Conservation (phyloP, 2,797 vertebrate species). For the Cossypha caffra region DNA sequence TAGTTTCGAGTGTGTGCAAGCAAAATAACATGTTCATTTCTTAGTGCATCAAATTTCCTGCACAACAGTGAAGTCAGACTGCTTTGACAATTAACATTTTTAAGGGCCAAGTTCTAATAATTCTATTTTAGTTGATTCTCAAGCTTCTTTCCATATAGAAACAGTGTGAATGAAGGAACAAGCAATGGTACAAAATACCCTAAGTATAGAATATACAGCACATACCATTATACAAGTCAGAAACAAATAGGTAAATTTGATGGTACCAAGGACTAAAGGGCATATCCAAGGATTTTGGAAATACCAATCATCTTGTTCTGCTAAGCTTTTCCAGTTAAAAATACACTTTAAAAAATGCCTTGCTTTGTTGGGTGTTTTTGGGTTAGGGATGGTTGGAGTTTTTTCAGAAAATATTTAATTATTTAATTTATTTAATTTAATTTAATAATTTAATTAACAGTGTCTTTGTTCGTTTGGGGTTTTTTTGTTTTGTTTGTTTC, state of each 20-base stretch:
- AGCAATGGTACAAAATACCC: background rate
- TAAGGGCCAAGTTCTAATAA: background rate
- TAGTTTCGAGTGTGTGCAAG: background rate
- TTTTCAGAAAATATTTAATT: background rate
- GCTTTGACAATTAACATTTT: background rate
- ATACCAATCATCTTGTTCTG: background rate
- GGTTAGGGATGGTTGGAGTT: background rate
- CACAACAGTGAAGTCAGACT: background rate
- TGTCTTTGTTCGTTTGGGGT: fast-evolving
- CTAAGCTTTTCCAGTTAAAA: background rate
- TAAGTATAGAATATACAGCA: background rate
- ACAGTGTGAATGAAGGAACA: background rate
- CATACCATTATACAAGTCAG: background rate
- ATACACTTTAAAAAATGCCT: background rate
- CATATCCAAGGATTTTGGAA: background rate
- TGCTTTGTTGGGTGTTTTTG: fast-evolving
- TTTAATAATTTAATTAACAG: too few relatives aligned
- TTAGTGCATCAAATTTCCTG: background rate
- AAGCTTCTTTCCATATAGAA: background rate
- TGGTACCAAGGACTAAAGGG: background rate
- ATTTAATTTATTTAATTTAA: too few relatives aligned
- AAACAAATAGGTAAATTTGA: background rate
- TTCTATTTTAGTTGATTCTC: background rate
- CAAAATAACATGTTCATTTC: background rate
- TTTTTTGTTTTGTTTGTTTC: background rate